A percentile compares a stretch with the other conserved stretches of the same genome.
phyloP scores from a whole-genome alignment of 2,888 invertebrate species.

The Andricus quercusramuli region DNA sequence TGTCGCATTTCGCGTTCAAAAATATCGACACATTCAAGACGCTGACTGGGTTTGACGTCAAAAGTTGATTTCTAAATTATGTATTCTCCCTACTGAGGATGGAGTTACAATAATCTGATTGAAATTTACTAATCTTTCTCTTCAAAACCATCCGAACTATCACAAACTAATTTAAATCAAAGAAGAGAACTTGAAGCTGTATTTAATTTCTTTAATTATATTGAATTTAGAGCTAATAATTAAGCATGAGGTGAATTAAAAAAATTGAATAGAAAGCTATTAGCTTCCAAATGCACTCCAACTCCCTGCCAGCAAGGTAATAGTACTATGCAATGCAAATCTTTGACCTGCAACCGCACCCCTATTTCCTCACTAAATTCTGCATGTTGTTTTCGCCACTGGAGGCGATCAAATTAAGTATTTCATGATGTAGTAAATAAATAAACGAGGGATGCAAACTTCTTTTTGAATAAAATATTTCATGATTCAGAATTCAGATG shows the following conservation, averaged over 20 bases:
- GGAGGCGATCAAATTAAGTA: slow-evolving; percentile 26
- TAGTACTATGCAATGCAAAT: slow-evolving; percentile 21
- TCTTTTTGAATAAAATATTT: neutral
- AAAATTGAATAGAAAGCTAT: neutral
- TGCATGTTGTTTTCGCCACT: slow-evolving; percentile 4
- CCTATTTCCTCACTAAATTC: slow-evolving; percentile 36
- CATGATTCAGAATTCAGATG: neutral
- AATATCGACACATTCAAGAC: slow-evolving; percentile 37
- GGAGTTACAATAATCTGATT: neutral
- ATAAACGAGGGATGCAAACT: neutral
- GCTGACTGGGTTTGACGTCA: slow-evolving; percentile 24
- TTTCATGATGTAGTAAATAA: neutral
- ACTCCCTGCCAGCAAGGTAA: neutral
- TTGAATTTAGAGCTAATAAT: too few species aligned
- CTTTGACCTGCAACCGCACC: neutral
- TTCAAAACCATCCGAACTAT: neutral
- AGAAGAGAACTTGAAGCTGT: neutral
- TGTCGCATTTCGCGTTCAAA: slow-evolving; percentile 22
- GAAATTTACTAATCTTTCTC: neutral
- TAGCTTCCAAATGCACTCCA: neutral
- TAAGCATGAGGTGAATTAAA: too few species aligned
- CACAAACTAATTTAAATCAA: neutral
- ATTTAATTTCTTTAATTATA: neutral
- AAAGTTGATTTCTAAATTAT: slow-evolving; percentile 1
- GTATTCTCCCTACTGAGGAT: neutral